phyloP scores from a whole-genome alignment of 2,888 invertebrate species.

The Ornithoptera alexandrae region DNA sequence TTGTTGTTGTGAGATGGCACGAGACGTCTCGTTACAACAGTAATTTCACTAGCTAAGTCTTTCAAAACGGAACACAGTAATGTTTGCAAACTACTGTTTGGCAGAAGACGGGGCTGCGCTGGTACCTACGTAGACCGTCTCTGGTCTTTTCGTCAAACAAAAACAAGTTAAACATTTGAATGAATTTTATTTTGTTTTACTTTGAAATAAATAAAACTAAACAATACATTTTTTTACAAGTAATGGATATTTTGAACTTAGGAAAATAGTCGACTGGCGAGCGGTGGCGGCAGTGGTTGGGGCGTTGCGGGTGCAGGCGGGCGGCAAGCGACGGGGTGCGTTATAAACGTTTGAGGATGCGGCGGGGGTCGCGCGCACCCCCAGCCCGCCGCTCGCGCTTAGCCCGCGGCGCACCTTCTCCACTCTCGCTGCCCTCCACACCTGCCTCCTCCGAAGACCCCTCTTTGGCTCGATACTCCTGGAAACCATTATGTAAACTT shows the following conservation, averaged over 20 bases:
- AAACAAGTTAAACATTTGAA: neutral
- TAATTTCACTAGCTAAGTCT: too few species aligned
- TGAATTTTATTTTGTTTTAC: conserved; percentile 35
- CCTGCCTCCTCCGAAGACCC: conserved; percentile 83
- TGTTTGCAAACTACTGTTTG: too few species aligned
- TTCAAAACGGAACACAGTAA: too few species aligned
- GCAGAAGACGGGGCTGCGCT: too few species aligned
- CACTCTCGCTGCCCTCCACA: conserved; percentile 85
- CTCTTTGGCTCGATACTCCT: conserved; percentile 15
- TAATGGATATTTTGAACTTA: conserved; percentile 9
- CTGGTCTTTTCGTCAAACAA: too few species aligned
- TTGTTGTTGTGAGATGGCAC: too few species aligned
- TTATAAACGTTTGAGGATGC: conserved; percentile 62
- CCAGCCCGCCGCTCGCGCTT: conserved; percentile 87
- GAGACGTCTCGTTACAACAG: too few species aligned
- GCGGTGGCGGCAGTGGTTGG: neutral
- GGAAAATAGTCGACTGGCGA: neutral
- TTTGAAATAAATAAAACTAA: conserved; percentile 39
- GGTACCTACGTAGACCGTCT: too few species aligned
- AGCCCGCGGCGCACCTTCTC: conserved; percentile 80
- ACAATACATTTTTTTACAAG: conserved; percentile 33
- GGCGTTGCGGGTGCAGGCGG: neutral
- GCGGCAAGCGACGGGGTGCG: conserved; percentile 1
- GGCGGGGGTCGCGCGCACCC: conserved; percentile 48
- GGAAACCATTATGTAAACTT: neutral